Evolutionary conservation across 1,140 invertebrate species (phyloP), one percentile per base, ranked within the genome.

Genomic region (Camponotus vicinus): DNA sequence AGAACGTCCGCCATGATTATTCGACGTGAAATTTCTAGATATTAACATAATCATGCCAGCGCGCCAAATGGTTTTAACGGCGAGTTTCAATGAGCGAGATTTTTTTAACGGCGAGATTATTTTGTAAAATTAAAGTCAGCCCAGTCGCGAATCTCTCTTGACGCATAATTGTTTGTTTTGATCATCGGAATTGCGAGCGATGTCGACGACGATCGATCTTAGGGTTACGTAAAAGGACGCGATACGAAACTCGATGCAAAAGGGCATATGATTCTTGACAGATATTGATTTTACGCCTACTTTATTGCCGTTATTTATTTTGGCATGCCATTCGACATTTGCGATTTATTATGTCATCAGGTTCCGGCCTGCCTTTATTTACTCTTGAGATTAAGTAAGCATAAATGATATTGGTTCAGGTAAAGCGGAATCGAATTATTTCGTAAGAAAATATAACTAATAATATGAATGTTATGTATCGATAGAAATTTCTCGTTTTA

Each of bases 1-100:
- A n/a, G 42, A 83, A 59, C 32, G 27, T 45, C 52, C 69, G 79
- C 69, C 67, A 75, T 80, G 52, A 83, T 75, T 21, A 59, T 42
- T 57, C 34, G 52, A 37, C 27, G 27, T 75, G 15, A 80, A 55
- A 80, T 79, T 79, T 79, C 45, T 37, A 15, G 49, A 57, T 64
- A n/a, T 69, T 34, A 32, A 40, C 15, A 37, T n/a, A 15, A 69
- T 64, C 13, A 18, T 32, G 2, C 27, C 27, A 49, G 45, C 13
- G 13, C 15, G 49, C 49, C 15, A 52, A 52, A 52, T 52, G 15
- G 4, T 52, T 15, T 52, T 49, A 45, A 45, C 45, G 3, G 4
- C 49, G 49, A 52, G 18, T 52, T 52, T 18, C 1, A 49, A 49
- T 15, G 13, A 49, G 45, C 21, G 4, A 1, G 27, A 27, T 27